Evolutionary conservation across 2,888 invertebrate species (phyloP), one percentile per base, ranked within the genome.

Genomic region (Drosophila basisetae): DNA sequence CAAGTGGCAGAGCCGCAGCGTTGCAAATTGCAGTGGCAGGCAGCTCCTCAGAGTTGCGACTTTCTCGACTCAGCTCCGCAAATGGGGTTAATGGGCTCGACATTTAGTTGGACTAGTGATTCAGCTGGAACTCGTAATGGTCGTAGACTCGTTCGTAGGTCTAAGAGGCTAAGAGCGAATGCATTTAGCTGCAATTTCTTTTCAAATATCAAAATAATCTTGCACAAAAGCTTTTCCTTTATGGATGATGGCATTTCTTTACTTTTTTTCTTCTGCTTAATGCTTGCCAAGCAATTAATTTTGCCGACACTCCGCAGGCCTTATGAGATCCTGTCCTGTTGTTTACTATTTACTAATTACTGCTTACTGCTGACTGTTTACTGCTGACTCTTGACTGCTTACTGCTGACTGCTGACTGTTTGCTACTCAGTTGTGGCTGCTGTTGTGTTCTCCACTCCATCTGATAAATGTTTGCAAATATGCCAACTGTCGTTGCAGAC

Each of bases 71-170:
- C 72, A 43, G 66, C 66, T 59, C 43, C 16, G n/a, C 39, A 64
- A 83, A 84, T 64, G 74, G 62, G 65, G 78, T 76, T 80, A 80
- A 80, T 80, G 69, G 78, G 68, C 73, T 37, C 66, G 62, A 68
- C 58, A 58, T 60, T 68, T 56, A 74, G 52, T 62, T 39, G 28
- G 52, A 53, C 49, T 35, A 28, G 18, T 9, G 49, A 16, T 37
- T 49, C 4, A 25, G 52, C 31, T 52, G 9, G 28, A 37, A 37
- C 33, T 35, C 13, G 33, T 4, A 35, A 18, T 33, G 25, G n/a
- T 41, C 25, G 28, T 28, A 18, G 10, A 41, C 22, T 43, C n/a
- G 18, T 30, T 50, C 50, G 18, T 50, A 50, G 60, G 49, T 52
- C 41, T 53, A 6, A 6, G 47, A 9, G 30, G 41, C 56, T 73